Conservation (phyloP, 2,888 invertebrate species). For the Hirudinaria manillensis region DNA sequence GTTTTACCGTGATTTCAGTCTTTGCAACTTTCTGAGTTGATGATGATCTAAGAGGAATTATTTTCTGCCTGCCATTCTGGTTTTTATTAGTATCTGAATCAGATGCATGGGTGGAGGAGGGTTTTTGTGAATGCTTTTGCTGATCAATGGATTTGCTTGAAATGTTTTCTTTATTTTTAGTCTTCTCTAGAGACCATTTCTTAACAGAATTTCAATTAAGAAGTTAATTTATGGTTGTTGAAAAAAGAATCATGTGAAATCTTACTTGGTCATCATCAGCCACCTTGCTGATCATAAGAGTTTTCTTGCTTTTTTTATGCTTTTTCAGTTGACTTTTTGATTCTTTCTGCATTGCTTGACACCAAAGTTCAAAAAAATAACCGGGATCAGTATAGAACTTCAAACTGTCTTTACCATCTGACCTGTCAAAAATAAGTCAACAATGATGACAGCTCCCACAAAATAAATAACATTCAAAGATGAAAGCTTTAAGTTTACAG, state of each 20-base stretch:
- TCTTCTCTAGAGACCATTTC: neutral
- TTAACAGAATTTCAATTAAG: slow-evolving; percentile 1
- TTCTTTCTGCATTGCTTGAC: slow-evolving; percentile 93
- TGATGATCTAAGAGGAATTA: neutral
- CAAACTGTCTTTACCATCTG: slow-evolving; percentile 86
- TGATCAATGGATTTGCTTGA: slow-evolving; percentile 3
- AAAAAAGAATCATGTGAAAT: neutral
- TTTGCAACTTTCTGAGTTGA: slow-evolving; percentile 7
- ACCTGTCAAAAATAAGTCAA: neutral
- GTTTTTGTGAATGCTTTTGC: neutral
- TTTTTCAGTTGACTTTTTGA: slow-evolving; percentile 59
- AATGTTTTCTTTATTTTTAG: neutral
- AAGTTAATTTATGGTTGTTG: neutral
- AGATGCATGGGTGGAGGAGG: neutral
- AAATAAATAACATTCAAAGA: neutral
- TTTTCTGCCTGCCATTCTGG: neutral
- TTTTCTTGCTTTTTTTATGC: slow-evolving; percentile 25
- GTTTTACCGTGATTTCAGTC: neutral
- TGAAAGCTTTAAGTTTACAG: neutral
- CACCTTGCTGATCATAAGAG: neutral
- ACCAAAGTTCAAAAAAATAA: slow-evolving; percentile 98
- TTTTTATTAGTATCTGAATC: neutral
- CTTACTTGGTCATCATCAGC: slow-evolving; percentile 13
- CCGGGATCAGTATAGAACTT: slow-evolving; percentile 99
- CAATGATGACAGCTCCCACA: neutral